phyloP scores from a whole-genome alignment of 2,113 vertebrate species.

The Dipodomys ordii region DNA sequence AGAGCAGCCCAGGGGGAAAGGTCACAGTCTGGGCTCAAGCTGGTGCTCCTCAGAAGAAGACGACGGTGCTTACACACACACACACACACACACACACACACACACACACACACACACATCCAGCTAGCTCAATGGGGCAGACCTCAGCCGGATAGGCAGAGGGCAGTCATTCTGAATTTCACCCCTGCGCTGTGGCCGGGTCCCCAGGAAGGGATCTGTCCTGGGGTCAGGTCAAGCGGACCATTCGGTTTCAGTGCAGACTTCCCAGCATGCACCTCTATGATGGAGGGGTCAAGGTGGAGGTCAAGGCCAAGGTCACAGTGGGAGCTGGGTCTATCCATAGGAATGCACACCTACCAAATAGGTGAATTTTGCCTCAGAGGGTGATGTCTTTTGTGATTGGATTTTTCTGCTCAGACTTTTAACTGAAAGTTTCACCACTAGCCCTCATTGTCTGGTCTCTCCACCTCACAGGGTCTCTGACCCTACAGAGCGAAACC shows the following conservation, averaged over 20 bases:
- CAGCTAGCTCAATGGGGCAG: neutral
- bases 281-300: neutral
- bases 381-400: neutral
- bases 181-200: too few relatives aligned
- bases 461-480: too few relatives aligned
- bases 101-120: too few relatives aligned
- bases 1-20: too few relatives aligned
- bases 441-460: too few relatives aligned
- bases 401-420: neutral
- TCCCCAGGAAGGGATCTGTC: neutral
- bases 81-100: too few relatives aligned
- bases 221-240: neutral
- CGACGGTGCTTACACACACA: too few relatives aligned
- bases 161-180: neutral
- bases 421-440: too few relatives aligned
- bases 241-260: neutral
- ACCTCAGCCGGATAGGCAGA: neutral
- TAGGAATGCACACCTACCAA: neutral
- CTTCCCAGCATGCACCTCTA: neutral
- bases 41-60: too few relatives aligned
- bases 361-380: neutral
- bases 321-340: neutral
- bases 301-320: neutral
- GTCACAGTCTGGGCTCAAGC: too few relatives aligned
- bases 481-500: too few relatives aligned